These are phyloP conservation scores for Thyatira batis DNA, from an alignment of 2,888 invertebrate genomes.

Conservation along the genomic window DNA sequence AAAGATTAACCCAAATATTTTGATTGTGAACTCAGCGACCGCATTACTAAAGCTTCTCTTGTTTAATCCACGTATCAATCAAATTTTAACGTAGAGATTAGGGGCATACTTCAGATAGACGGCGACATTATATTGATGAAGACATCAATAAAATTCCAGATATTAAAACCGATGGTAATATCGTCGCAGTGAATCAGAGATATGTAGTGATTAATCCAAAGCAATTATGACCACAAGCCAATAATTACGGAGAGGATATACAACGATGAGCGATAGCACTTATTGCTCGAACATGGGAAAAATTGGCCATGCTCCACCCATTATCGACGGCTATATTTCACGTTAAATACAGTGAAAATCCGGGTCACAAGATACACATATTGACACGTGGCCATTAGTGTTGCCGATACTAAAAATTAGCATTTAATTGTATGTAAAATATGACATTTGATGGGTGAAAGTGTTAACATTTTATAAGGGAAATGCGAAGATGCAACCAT, in stretches of 20 bases:
- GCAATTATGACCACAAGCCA: slow-evolving; percentile 17
- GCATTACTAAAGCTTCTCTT: not conserved
- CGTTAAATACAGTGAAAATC: slow-evolving; percentile 16
- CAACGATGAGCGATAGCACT: slow-evolving; percentile 17
- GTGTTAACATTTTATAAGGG: slow-evolving; percentile 29
- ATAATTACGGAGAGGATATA: slow-evolving; percentile 27
- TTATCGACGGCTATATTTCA: slow-evolving; percentile 11
- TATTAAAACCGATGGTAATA: not conserved
- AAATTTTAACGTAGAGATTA: not conserved
- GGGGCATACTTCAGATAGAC: not conserved
- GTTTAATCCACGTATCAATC: not conserved
- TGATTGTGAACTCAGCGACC: slow-evolving; percentile 7
- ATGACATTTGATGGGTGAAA: slow-evolving; percentile 58
- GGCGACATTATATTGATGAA: not conserved
- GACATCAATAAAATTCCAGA: not conserved
- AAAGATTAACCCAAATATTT: slow-evolving; percentile 38
- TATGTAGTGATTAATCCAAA: slow-evolving; percentile 13
- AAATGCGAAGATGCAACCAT: slow-evolving; percentile 16
- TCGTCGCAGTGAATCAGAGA: not conserved
- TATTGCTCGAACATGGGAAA: slow-evolving; percentile 15
- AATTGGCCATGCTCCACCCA: slow-evolving; percentile 10
- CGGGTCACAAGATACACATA: slow-evolving; percentile 13
- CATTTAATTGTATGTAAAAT: slow-evolving; percentile 60
- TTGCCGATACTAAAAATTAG: slow-evolving; percentile 32
- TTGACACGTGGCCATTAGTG: slow-evolving; percentile 13